Conservation (phyloP, 2,797 vertebrate genomes). For the Loriculus beryllinus region DNA sequence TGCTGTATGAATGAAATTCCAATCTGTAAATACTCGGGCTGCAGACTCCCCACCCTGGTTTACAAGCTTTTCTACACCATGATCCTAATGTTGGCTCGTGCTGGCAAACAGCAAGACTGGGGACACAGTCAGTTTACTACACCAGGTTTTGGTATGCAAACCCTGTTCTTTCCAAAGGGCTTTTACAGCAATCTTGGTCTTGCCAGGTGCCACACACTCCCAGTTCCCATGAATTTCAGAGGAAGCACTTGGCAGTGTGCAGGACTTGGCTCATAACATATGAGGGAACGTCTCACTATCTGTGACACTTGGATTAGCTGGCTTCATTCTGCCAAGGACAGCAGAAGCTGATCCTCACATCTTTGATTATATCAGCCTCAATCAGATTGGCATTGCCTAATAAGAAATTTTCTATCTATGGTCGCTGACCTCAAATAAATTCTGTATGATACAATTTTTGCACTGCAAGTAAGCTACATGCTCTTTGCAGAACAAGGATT, state of each 20-base stretch:
- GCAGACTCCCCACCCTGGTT: not conserved
- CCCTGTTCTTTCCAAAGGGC: not conserved
- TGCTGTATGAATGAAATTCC: conserved; percentile 35
- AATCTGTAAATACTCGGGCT: not conserved
- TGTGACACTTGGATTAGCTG: not conserved
- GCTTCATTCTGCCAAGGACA: not conserved
- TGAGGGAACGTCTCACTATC: conserved; percentile 26
- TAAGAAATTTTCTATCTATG: not conserved
- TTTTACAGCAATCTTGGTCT: not conserved
- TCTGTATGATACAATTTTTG: not conserved
- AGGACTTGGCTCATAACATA: not conserved
- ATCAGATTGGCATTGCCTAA: not conserved
- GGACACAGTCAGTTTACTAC: not conserved
- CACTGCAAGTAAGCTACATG: accelerated
- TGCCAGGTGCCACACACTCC: not conserved
- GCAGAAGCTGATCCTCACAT: not conserved
- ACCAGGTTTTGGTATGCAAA: not conserved
- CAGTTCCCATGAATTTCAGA: not conserved
- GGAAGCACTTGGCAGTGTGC: not conserved
- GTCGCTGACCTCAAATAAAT: not conserved
- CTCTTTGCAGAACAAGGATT: not conserved
- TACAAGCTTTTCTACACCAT: not conserved
- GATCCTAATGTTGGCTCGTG: accelerated
- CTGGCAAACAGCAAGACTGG: not conserved
- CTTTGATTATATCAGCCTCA: not conserved